Conservation (phyloP, 2,113 vertebrate species). For the Colius striatus region DNA sequence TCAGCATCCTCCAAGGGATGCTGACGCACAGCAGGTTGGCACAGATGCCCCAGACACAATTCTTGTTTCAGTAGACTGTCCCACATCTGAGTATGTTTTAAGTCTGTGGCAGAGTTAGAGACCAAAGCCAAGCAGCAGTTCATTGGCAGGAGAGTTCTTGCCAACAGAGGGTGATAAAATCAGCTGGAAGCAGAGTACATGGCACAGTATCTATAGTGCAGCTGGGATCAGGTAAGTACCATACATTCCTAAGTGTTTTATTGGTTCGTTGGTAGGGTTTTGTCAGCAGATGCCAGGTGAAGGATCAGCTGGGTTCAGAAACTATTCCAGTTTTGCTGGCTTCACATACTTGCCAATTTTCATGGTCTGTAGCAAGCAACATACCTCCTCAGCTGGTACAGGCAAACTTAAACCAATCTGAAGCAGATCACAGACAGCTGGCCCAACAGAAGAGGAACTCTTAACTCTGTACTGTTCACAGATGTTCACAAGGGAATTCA, state of each 20-base stretch:
- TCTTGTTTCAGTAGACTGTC: not conserved
- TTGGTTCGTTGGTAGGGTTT: not conserved
- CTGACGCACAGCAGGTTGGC: slow-evolving; percentile 21
- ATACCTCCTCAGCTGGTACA: not conserved
- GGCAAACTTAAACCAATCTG: not conserved
- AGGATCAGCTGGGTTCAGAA: not conserved
- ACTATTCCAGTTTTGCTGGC: not conserved
- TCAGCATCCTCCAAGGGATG: not conserved
- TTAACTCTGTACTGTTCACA: not conserved
- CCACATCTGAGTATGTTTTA: not conserved
- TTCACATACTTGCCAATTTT: not conserved
- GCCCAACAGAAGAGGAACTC: not conserved
- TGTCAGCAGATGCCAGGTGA: not conserved
- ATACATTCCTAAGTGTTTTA: not conserved
- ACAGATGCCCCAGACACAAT: not conserved
- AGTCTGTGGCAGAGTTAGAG: not conserved
- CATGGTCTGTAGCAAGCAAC: not conserved
- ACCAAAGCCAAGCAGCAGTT: slow-evolving; percentile 5
- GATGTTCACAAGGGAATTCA: not conserved
- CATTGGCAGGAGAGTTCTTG: not conserved
- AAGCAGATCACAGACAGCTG: not conserved
- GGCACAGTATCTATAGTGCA: not conserved
- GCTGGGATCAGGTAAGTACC: not conserved
- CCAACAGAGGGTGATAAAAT: not conserved
- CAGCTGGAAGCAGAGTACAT: not conserved